These are phyloP conservation scores for Melanaphis sacchari DNA, from an alignment of 1,140 invertebrate species.

Conservation along the genomic window DNA sequence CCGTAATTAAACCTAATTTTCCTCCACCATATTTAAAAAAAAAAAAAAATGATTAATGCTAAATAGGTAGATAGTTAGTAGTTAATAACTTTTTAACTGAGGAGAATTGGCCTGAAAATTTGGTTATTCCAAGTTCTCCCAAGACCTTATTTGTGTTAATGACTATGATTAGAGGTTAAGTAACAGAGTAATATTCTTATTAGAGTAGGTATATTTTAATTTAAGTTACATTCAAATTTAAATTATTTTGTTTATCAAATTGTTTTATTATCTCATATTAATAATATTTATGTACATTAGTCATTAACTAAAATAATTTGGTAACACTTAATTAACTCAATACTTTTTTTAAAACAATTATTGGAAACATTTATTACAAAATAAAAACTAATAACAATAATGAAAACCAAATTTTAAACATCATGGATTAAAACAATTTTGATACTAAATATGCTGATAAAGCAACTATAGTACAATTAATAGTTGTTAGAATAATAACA, in stretches of 20 bases:
- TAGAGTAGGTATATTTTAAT: too few species aligned
- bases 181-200: too few species aligned
- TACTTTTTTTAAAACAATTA: too few species aligned
- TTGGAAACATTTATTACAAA: constrained; percentile 23
- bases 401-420: neutral
- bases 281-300: too few species aligned
- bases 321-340: neutral
- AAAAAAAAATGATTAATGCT: too few species aligned
- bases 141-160: neutral
- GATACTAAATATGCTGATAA: constrained; percentile 33
- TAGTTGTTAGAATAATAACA: constrained; percentile 48
- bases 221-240: too few species aligned
- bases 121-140: too few species aligned
- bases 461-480: constrained; percentile 47
- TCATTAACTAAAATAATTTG: too few species aligned
- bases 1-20: neutral
- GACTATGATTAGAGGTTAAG: neutral
- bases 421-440: constrained; percentile 27
- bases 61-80: too few species aligned
- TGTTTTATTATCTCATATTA: neutral
- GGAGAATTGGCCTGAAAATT: too few species aligned
- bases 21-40: too few species aligned
- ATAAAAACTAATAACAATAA: constrained; percentile 30
- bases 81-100: too few species aligned
- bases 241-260: neutral